Conservation (phyloP, 2,888 invertebrate species). For the Artemia sinica region DNA sequence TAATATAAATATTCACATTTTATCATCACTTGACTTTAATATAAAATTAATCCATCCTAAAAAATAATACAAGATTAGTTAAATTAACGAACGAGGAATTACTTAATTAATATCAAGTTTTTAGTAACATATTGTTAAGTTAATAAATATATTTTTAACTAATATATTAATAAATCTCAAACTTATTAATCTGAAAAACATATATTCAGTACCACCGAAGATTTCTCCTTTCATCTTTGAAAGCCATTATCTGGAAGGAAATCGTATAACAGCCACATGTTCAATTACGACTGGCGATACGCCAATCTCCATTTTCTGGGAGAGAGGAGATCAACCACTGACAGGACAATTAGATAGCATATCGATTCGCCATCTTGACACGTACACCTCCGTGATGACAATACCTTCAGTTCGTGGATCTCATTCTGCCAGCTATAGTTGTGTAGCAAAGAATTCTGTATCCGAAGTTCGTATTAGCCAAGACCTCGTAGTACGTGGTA, state of each 20-base stretch:
- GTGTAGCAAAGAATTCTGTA: constrained; percentile 6
- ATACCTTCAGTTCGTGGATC: not conserved
- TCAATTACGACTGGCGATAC: not conserved
- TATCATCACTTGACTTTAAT: no score
- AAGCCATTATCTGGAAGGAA: not conserved
- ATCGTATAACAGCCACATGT: not conserved
- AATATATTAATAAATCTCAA: no score
- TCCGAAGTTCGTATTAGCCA: constrained; percentile 6
- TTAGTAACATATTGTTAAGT: no score
- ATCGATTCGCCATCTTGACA: not conserved
- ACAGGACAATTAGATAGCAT: not conserved
- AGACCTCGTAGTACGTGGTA: not conserved
- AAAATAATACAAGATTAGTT: no score
- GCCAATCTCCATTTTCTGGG: not conserved
- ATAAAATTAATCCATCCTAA: no score
- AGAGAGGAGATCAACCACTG: not conserved
- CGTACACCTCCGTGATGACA: not conserved
- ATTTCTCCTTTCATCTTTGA: not conserved
- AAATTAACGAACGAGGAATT: no score
- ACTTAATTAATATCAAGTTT: no score
- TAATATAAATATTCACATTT: no score
- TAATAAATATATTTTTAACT: no score
- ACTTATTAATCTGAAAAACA: no score
- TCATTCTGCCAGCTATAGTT: not conserved
- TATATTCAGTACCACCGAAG: not conserved